Base-by-base conservation (phyloP, 2,797 vertebrate species). In the Pipistrellus nathusii region DNA sequence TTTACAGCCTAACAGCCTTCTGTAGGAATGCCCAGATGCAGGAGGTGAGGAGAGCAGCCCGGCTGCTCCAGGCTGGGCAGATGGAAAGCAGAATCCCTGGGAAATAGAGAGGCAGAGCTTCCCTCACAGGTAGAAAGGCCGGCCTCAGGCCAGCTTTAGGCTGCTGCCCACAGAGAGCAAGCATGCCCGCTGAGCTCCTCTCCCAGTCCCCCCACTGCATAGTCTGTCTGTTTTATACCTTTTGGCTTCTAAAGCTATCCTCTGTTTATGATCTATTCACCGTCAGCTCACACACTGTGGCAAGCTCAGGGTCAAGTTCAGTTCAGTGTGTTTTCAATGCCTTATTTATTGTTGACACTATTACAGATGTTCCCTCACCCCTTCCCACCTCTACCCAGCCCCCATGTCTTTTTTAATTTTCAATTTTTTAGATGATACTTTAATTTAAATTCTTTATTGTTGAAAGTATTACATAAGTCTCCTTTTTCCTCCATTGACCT, bases 101-200 rank as follows among this genome's bases (percentile, higher is more conserved):
- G 44, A 44, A 44, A 44, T 38, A 44, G 44, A 44, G 44, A 10
- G 44, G 44, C 44, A 8, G 44, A 44, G 8, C 44, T 44, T 44
- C 48, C 25, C 9, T 9, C 48, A 17, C 12, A 0, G 38, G 38
- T 30, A 7, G 25, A 46, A 68, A 69, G 8, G 9, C 12, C 0
- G 4, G 30, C 38, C 38, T 66, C 4, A 3, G 0, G 23, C 21
- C 30, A 44, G 57, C 15, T 66, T 23, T n/a, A 20, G 0, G 5
- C 38, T 23, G 38, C 41, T 55, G 57, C 11, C 59, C 14, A 69
- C 51, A 27, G 59, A 46, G 55, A 57, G 18, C 38, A 25, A 57
- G 55, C 23, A n/a, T 15, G 3, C 32, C 17, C 44, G 3, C 51
- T 38, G 6, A 62, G 44, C 46, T 11, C 27, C 21, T 23, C 32